Percentiles rank a stretch among this genome's conserved stretches.
phyloP scores from a whole-genome alignment of 2,888 invertebrate species.

The Agrilus cyanescens region DNA sequence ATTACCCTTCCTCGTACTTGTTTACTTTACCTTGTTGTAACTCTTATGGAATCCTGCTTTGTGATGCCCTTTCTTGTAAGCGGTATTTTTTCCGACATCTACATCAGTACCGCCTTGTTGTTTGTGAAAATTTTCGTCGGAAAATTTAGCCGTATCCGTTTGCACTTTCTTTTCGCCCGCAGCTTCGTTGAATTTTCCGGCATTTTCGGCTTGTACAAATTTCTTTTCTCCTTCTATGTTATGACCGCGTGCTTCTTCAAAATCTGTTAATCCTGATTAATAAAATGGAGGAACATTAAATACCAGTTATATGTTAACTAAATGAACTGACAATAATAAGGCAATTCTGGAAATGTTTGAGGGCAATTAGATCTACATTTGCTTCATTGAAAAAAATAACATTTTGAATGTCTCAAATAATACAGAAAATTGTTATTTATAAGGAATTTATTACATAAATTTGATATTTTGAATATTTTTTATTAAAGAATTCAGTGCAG shows the following conservation, averaged over 20 bases:
- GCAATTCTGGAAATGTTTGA: too few relatives aligned
- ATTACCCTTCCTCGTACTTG: too few relatives aligned
- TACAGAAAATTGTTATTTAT: too few relatives aligned
- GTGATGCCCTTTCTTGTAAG: constrained; percentile 56
- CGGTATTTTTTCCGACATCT: constrained; percentile 28
- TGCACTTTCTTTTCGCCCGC: constrained; percentile 25
- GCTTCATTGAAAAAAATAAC: too few relatives aligned
- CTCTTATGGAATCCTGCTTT: constrained; percentile 57
- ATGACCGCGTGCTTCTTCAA: constrained; percentile 28
- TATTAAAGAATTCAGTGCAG: too few relatives aligned
- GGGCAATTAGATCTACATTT: too few relatives aligned
- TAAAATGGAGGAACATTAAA: neutral
- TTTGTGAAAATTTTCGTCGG: constrained; percentile 26
- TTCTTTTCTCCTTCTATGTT: constrained; percentile 27
- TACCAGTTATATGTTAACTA: neutral
- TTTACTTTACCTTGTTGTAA: constrained; percentile 44
- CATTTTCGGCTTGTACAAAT: constrained; percentile 23
- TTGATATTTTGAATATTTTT: too few relatives aligned
- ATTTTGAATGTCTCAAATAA: too few relatives aligned
- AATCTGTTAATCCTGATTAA: constrained; percentile 24
- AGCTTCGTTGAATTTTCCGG: constrained; percentile 25
- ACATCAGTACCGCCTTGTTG: constrained; percentile 23
- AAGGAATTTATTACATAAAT: too few relatives aligned
- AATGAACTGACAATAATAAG: too few relatives aligned
- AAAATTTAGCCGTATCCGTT: constrained; percentile 23